Evolutionary conservation across 2,113 vertebrate genomes (phyloP).

Genomic region (Melanerpes aurifrons): DNA sequence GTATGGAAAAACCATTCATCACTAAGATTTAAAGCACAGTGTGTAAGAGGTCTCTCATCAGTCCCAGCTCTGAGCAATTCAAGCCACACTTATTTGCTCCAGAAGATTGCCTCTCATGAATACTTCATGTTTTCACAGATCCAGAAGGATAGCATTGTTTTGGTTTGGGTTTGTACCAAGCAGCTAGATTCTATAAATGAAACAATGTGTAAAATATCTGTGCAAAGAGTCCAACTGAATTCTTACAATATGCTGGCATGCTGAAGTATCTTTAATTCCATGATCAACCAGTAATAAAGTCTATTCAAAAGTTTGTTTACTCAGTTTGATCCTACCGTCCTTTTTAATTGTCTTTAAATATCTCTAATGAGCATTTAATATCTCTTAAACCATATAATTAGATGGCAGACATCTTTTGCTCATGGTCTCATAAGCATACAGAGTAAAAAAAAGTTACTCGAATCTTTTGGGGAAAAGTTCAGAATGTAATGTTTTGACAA

Average conservation of each 20-base stretch:
- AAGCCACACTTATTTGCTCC: background rate
- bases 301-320: background rate
- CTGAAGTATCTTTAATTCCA: background rate
- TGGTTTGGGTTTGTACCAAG: background rate
- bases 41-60: background rate
- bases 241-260: background rate
- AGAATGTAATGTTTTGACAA: conserved; percentile 49
- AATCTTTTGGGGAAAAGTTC: background rate
- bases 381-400: background rate
- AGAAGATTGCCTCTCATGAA: background rate
- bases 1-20: background rate
- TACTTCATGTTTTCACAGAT: background rate
- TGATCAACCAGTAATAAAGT: background rate
- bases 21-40: background rate
- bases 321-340: background rate
- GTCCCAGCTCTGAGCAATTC: background rate
- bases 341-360: conserved; percentile 2
- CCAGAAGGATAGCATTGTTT: background rate
- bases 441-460: background rate
- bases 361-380: background rate
- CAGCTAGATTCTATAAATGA: background rate
- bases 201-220: rapidly evolving
- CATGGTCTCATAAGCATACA: background rate
- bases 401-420: background rate
- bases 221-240: background rate